Base-by-base conservation (phyloP, 2,797 vertebrate genomes). In the Hoplostethus atlanticus region DNA sequence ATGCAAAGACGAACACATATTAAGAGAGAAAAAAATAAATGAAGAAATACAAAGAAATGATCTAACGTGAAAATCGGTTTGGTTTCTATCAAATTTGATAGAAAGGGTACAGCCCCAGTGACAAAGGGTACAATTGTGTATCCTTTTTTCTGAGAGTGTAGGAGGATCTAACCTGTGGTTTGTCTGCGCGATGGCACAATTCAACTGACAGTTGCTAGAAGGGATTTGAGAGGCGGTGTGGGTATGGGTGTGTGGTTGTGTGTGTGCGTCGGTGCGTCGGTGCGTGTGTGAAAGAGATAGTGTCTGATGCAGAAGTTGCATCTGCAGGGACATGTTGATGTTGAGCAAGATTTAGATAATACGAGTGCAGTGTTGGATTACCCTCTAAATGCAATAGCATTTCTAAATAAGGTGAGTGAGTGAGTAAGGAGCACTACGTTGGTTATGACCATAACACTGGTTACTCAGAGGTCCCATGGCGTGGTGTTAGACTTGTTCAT, bases 281-380 rank as follows among this genome's bases (percentile, higher is more conserved):
- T 42, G 36, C 42, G 56, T 25, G n/a, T 58, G 56, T 12, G 53
- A 34, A 30, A 17, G 16, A 3, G 47, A 17, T 16, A 17, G n/a
- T 8, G n/a, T 3, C 8, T 50, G n/a, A 50, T 50, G 21, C 3
- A 36, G 1, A 25, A 30, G 3, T 6, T 61, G 31, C 12, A 71
- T 77, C 42, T 54, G 75, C 28, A 65, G 3, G 0, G 36, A 46
- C 74, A 38, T 61, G 63, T 50, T 67, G 8, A 10, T 64, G 48
- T 73, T 76, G 64, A 55, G 64, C 31, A 73, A 64, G 21, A 69
- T 17, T 68, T 3, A 51, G 3, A 57, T 2, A n/a, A 62, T 13
- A 34, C 0, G 0, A 25, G 8, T 40, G 5, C 28, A 15, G 2
- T 34, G 12, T 10, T 50, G 47, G 68, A 38, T 46, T 6, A 7